Evolutionary conservation across 2,888 invertebrate species (phyloP).

Genomic region (Megamerina dolium): DNA sequence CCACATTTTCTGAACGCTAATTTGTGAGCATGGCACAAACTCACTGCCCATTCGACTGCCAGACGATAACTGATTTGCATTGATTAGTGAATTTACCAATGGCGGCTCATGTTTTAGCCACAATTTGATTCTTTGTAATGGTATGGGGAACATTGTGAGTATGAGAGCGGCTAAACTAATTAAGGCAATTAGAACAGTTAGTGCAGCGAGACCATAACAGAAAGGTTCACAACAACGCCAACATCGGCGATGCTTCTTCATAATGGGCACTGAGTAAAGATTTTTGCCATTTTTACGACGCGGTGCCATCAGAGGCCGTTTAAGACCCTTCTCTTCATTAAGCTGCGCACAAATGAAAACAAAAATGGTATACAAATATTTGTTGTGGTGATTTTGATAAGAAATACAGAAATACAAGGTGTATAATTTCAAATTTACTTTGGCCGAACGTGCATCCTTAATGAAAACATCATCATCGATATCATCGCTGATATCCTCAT

Average conservation of each 20-base stretch:
- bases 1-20: slow-evolving; percentile 56
- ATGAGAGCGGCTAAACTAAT: slow-evolving; percentile 59
- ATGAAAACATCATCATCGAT: slow-evolving; percentile 75
- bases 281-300: slow-evolving; percentile 53
- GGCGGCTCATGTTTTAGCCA: slow-evolving; percentile 51
- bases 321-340: slow-evolving; percentile 63
- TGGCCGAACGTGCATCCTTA: slow-evolving; percentile 63
- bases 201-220: slow-evolving; percentile 59
- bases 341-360: slow-evolving; percentile 43
- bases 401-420: too few relatives aligned
- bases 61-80: slow-evolving; percentile 14
- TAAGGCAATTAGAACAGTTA: slow-evolving; percentile 57
- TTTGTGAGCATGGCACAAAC: slow-evolving; percentile 47
- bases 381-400: too few relatives aligned
- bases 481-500: slow-evolving; percentile 68
- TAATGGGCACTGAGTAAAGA: slow-evolving; percentile 52
- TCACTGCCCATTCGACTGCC: slow-evolving; percentile 38
- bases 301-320: slow-evolving; percentile 69
- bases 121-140: slow-evolving; percentile 56
- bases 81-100: slow-evolving; percentile 6
- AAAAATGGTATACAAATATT: too few relatives aligned
- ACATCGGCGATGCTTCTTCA: slow-evolving; percentile 50
- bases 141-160: slow-evolving; percentile 60
- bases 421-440: slow-evolving; percentile 39
- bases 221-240: slow-evolving; percentile 59